Evolutionary conservation across 2,797 vertebrate species (phyloP).

Genomic region (Anomalospiza imberbis): DNA sequence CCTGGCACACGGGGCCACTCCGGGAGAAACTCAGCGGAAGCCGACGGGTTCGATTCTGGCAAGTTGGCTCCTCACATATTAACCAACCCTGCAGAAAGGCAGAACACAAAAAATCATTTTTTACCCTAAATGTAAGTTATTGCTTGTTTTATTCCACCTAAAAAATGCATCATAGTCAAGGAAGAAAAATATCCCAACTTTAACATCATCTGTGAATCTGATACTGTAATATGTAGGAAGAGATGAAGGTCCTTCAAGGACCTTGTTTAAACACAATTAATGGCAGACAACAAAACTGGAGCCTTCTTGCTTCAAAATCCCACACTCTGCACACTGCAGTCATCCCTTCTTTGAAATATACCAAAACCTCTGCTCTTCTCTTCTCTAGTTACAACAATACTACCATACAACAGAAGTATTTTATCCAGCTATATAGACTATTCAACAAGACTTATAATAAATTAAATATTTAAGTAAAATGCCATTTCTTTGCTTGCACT

Average conservation of each 20-base stretch:
- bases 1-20: constrained; percentile 87
- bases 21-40: constrained; percentile 89
- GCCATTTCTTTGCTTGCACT: not conserved
- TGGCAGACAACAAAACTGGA: not conserved
- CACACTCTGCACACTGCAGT: not conserved
- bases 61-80: constrained; percentile 91
- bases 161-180: not conserved
- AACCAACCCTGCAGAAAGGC: constrained; percentile 85
- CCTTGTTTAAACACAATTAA: not conserved
- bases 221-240: not conserved
- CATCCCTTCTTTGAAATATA: not conserved
- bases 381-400: not conserved
- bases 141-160: not conserved
- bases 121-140: not conserved
- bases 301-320: not conserved
- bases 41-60: constrained; percentile 85
- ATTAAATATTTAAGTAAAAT: not conserved
- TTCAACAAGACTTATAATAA: not conserved
- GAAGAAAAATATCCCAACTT: not conserved
- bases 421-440: not conserved
- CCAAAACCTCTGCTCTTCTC: not conserved
- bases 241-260: not conserved
- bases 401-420: not conserved
- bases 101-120: not conserved
- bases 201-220: not conserved